Conservation (phyloP, 1,140 invertebrate genomes). For the Drosophila funebris region DNA sequence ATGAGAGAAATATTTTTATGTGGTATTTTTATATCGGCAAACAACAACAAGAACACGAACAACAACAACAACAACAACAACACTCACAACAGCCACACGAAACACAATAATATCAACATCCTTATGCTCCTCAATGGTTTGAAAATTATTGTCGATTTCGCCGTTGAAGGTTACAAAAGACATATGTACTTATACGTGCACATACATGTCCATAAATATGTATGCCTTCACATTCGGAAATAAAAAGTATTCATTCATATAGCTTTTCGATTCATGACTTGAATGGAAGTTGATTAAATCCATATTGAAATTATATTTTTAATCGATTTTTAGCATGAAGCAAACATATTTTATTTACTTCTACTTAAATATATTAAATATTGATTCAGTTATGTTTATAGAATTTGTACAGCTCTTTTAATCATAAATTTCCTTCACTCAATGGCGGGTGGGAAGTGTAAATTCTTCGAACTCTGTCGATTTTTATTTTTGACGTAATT, state of each 20-base stretch:
- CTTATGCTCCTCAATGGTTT: constrained; percentile 42
- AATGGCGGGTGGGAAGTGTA: too few relatives aligned
- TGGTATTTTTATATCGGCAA: constrained; percentile 63
- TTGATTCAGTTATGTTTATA: too few relatives aligned
- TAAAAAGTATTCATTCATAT: not conserved
- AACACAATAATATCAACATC: constrained; percentile 31
- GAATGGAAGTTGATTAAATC: constrained; percentile 22
- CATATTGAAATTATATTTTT: constrained; percentile 6
- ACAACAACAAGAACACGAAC: constrained; percentile 12
- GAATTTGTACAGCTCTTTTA: too few relatives aligned
- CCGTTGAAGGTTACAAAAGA: constrained; percentile 25
- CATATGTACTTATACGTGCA: not conserved
- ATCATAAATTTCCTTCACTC: too few relatives aligned
- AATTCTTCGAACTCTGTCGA: too few relatives aligned
- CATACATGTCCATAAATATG: not conserved
- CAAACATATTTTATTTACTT: not conserved
- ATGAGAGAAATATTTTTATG: constrained; percentile 63
- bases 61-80: constrained; percentile 4
- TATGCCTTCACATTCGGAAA: not conserved
- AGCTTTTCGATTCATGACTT: not conserved
- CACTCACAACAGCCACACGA: constrained; percentile 5
- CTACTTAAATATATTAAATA: not conserved
- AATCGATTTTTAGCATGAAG: not conserved
- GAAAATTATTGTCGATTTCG: constrained; percentile 43
- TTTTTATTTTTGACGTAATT: too few relatives aligned